These are phyloP conservation scores for Metalampra italica DNA, from an alignment of 2,888 invertebrate species.

Conservation along the genomic window DNA sequence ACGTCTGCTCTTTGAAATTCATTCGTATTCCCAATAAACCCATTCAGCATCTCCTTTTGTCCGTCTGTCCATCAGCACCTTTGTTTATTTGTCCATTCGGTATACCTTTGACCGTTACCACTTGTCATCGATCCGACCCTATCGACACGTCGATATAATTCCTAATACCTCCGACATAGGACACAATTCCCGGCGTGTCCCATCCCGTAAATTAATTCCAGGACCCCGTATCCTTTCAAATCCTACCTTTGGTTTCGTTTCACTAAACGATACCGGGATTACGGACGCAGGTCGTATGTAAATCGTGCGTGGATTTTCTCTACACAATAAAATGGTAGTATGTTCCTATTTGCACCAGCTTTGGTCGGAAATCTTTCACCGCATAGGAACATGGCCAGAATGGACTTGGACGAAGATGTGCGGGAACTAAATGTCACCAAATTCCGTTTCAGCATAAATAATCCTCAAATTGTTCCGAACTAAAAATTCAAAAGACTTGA, in stretches of 20 bases:
- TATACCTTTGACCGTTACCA: neutral
- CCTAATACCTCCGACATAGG: neutral
- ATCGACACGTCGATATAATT: neutral
- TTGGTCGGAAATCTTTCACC: too few species aligned
- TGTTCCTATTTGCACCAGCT: neutral
- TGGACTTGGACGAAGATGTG: too few species aligned
- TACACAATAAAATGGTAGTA: slow-evolving; percentile 13
- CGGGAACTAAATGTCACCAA: too few species aligned
- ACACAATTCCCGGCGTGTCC: neutral
- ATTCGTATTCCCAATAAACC: neutral
- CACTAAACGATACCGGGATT: slow-evolving; percentile 14
- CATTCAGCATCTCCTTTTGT: neutral
- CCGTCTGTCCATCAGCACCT: neutral
- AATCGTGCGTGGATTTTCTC: slow-evolving; percentile 19
- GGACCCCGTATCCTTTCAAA: slow-evolving; percentile 3
- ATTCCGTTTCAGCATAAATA: too few species aligned
- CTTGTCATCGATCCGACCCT: neutral
- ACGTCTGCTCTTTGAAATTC: too few species aligned
- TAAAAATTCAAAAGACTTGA: too few species aligned
- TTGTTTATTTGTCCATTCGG: neutral
- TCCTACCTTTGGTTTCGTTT: slow-evolving; percentile 15
- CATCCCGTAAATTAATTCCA: slow-evolving; percentile 10
- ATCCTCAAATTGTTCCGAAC: too few species aligned
- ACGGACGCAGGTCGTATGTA: slow-evolving; percentile 16
- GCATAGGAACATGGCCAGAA: too few species aligned